Evolutionary conservation across 1,140 invertebrate species (phyloP), one percentile per base, ranked within the genome.

Genomic region (Agraylea sexmaculata): DNA sequence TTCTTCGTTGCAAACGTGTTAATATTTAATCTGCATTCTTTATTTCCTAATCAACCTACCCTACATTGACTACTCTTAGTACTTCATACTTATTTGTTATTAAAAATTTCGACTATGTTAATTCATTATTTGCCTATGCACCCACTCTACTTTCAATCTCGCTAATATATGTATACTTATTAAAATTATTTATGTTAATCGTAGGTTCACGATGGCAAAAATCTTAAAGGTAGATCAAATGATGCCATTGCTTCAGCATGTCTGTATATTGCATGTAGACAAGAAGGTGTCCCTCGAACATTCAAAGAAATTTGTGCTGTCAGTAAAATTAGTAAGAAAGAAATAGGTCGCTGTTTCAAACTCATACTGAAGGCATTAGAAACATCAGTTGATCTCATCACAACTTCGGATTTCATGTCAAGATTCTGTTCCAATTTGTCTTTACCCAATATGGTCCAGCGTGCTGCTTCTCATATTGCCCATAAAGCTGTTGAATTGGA

Each of bases 281-380:
- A 99, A 59, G 95, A 99, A 66, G 90, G 91, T 8, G 96, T 99
- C 0, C 95, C 95, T 0, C 75, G 96, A 51, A 99, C 96, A 22
- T 99, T 99, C 59, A 99, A 94, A 73, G 93, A 98, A 75, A 97
- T 98, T 35, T 98, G 93, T 69, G 92, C 93, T 6, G 88, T 97
- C 19, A 96, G 91, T 53, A 95, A 94, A 68, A 91, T 99, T 31
- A 95, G 93, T 49, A 99, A 99, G 63, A 98, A 98, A 58, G 96
- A 99, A 69, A 99, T 99, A 52, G 96, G 96, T 2, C 66, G 94
- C 50, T 93, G 90, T 56, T 97, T 96, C 55, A 96, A 95, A 56
- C 54, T 95, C 19, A 97, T 97, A 52, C 58, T 94, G 3, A 90
- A 91, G 56, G 87, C 87, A 1, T 64, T 97, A 3, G 81, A 89